A percentile compares a stretch with the other conserved stretches of the same genome.
These are phyloP conservation scores for Malurus alboscapulatus DNA, from an alignment of 2,113 vertebrate genomes.

Conservation along the genomic window DNA sequence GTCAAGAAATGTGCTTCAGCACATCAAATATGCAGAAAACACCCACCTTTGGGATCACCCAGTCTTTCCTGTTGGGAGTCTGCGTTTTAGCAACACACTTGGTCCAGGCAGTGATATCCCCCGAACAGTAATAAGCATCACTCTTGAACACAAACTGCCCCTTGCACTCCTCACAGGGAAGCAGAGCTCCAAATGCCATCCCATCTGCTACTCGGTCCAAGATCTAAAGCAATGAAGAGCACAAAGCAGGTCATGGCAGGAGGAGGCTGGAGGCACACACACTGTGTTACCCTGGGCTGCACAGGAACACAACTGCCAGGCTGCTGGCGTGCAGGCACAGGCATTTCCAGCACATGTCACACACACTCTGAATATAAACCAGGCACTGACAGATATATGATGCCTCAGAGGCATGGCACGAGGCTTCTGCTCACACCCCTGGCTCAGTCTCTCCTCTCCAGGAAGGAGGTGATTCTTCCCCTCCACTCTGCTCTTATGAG, in stretches of 20 bases:
- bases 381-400: neutral
- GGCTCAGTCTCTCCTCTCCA: neutral
- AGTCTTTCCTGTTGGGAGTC: slow-evolving; percentile 86
- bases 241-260: neutral
- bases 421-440: neutral
- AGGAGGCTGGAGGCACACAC: neutral
- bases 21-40: neutral
- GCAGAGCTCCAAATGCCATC: slow-evolving; percentile 89
- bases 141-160: slow-evolving; percentile 94
- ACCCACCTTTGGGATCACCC: slow-evolving; percentile 89
- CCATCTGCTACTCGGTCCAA: slow-evolving; percentile 90
- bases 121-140: slow-evolving; percentile 89
- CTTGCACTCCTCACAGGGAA: slow-evolving; percentile 84
- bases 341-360: neutral
- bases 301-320: neutral
- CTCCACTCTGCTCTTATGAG: neutral
- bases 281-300: neutral
- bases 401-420: neutral
- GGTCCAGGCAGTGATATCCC: slow-evolving; percentile 95
- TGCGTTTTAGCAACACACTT: slow-evolving; percentile 91
- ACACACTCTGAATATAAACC: neutral
- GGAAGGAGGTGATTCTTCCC: neutral
- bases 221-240: slow-evolving; percentile 74
- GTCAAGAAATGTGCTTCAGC: neutral
- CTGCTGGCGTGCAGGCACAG: neutral